Percentiles rank a stretch among this genome's conserved stretches.
phyloP scores from a whole-genome alignment of 2,113 vertebrate genomes.

The Ptilonorhynchus violaceus region DNA sequence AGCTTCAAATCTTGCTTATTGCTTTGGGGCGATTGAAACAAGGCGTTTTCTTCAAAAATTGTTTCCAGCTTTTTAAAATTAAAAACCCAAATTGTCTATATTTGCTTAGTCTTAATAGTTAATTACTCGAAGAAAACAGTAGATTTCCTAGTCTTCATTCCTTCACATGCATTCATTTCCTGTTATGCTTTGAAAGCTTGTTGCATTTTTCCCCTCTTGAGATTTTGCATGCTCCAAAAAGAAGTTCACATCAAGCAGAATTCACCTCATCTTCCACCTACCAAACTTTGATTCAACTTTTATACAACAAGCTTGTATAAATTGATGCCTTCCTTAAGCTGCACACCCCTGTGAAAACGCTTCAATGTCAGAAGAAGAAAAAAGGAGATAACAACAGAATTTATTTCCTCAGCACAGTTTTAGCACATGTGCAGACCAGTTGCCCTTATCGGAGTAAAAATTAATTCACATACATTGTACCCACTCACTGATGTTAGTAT shows the following conservation, averaged over 20 bases:
- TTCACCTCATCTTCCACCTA: not conserved
- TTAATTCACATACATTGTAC: fast-evolving
- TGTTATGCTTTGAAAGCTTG: not conserved
- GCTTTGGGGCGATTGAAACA: not conserved
- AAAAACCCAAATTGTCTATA: not conserved
- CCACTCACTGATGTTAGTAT: not conserved
- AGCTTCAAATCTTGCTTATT: not conserved
- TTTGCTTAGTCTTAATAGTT: not conserved
- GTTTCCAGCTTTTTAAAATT: not conserved
- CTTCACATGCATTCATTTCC: not conserved
- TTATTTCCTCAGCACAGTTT: not conserved
- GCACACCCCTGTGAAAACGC: not conserved
- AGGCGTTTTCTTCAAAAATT: not conserved
- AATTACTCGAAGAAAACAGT: not conserved
- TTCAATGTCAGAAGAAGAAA: not conserved
- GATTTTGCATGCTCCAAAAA: not conserved
- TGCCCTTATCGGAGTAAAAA: not conserved
- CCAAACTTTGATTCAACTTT: not conserved
- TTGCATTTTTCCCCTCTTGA: not conserved
- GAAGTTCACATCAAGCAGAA: not conserved
- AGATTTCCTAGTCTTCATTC: not conserved
- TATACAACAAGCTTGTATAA: not conserved
- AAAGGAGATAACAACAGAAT: not conserved
- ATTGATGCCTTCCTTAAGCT: not conserved
- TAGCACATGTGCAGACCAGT: not conserved